These are phyloP conservation scores for Phyllotreta striolata DNA, from an alignment of 2,888 invertebrate species.

Conservation along the genomic window DNA sequence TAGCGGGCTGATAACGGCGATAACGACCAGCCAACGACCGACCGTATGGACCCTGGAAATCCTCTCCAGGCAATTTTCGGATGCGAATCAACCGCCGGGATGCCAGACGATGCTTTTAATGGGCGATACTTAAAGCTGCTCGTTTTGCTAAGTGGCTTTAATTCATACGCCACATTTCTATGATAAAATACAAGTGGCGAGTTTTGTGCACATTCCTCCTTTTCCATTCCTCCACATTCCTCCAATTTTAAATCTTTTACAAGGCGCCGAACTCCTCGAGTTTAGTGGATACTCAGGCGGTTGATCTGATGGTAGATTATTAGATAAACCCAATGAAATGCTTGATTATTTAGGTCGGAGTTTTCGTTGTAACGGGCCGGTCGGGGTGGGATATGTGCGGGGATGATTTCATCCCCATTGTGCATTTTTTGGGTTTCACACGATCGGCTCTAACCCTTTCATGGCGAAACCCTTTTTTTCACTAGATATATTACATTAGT, in stretches of 20 bases:
- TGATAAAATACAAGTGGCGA: no score
- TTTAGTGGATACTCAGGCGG: no score
- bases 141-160: background rate
- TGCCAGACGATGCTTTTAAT: slow-evolving; percentile 16
- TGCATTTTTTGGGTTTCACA: slow-evolving; percentile 40
- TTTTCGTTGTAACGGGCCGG: background rate
- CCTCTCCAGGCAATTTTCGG: slow-evolving; percentile 6
- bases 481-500: slow-evolving; percentile 40
- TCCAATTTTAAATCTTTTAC: no score
- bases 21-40: slow-evolving; percentile 56
- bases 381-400: no score
- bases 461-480: slow-evolving; percentile 36
- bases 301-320: slow-evolving; percentile 1
- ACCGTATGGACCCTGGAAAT: slow-evolving; percentile 37
- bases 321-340: slow-evolving; percentile 16
- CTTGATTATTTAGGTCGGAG: slow-evolving; percentile 14
- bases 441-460: slow-evolving; percentile 43
- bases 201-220: no score
- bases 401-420: slow-evolving; percentile 27
- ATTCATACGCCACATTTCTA: background rate
- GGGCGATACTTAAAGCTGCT: slow-evolving; percentile 2
- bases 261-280: no score
- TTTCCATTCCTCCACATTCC: no score
- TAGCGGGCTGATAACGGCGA: slow-evolving; percentile 60
- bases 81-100: slow-evolving; percentile 17